A percentile compares a stretch with the other conserved stretches of the same genome.
Evolutionary conservation across 2,113 vertebrate species (phyloP).

Genomic region (Poecilia latipinna): DNA sequence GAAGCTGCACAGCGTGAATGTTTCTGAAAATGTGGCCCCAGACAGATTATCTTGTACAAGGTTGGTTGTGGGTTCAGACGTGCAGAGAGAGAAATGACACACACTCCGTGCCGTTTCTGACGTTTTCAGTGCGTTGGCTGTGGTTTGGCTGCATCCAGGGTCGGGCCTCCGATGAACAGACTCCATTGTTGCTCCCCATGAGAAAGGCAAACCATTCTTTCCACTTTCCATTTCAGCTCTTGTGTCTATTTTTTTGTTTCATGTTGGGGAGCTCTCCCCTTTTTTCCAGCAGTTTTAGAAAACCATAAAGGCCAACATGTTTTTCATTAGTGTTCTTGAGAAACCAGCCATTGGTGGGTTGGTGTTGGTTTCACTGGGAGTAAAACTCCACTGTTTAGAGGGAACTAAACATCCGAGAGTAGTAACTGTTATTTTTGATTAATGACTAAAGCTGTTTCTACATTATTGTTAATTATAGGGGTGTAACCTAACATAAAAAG

Average conservation of each 20-base stretch:
- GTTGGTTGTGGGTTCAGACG: conserved; percentile 14
- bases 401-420: background rate
- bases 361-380: background rate
- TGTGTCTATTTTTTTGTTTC: conserved; percentile 22
- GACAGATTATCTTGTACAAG: conserved; percentile 1
- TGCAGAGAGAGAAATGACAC: background rate
- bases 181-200: conserved; percentile 55
- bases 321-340: conserved; percentile 1
- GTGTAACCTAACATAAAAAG: too few relatives aligned
- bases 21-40: conserved; percentile 12
- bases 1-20: background rate
- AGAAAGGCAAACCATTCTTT: conserved; percentile 52
- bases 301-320: conserved; percentile 3
- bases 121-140: conserved; percentile 54
- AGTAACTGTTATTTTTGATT: background rate
- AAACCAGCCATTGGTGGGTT: background rate
- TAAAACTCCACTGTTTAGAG: too few relatives aligned
- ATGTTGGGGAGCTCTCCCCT: conserved; percentile 17
- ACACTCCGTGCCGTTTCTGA: conserved; percentile 26
- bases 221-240: conserved; percentile 60
- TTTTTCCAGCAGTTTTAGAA: conserved; percentile 30
- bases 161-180: conserved; percentile 52
- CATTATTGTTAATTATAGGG: background rate
- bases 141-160: conserved; percentile 49
- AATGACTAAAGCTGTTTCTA: too few relatives aligned